A percentile compares a stretch with the other conserved stretches of the same genome.
Evolutionary conservation across 2,797 vertebrate species (phyloP).

Genomic region (Chanos chanos): DNA sequence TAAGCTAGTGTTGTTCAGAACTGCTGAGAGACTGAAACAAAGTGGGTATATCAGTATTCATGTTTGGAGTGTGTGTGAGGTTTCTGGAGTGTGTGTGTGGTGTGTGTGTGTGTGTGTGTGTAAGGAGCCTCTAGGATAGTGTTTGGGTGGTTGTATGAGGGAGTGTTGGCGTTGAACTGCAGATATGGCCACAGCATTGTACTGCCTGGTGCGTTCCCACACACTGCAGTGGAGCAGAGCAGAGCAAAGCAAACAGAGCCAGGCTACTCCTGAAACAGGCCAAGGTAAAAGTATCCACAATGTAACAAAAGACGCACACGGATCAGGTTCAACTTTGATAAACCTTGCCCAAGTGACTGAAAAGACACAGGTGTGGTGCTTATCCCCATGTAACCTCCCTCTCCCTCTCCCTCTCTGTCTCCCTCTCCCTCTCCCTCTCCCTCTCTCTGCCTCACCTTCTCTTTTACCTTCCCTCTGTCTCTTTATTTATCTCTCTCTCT

Average conservation of each 20-base stretch:
- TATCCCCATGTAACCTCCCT: constrained; percentile 60
- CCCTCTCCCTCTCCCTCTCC: constrained; percentile 6
- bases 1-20: constrained; percentile 4
- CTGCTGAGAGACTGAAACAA: neutral
- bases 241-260: constrained; percentile 54
- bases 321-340: constrained; percentile 68
- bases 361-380: constrained; percentile 53
- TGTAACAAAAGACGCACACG: constrained; percentile 60
- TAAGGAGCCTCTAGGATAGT: neutral
- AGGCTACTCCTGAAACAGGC: constrained; percentile 53
- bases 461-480: neutral
- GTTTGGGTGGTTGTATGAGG: constrained; percentile 5
- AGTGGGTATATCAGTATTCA: neutral
- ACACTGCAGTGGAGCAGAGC: constrained; percentile 37
- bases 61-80: neutral
- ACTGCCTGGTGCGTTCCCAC: constrained; percentile 40
- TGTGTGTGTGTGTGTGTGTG: constrained; percentile 3
- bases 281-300: constrained; percentile 51
- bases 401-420: constrained; percentile 11
- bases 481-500: neutral
- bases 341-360: constrained; percentile 56
- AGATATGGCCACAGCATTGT: constrained; percentile 21
- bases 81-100: neutral
- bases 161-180: constrained; percentile 28
- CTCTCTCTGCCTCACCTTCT: neutral